Evolutionary conservation across 2,888 invertebrate species (phyloP).

Genomic region (Drosophila phalerata): DNA sequence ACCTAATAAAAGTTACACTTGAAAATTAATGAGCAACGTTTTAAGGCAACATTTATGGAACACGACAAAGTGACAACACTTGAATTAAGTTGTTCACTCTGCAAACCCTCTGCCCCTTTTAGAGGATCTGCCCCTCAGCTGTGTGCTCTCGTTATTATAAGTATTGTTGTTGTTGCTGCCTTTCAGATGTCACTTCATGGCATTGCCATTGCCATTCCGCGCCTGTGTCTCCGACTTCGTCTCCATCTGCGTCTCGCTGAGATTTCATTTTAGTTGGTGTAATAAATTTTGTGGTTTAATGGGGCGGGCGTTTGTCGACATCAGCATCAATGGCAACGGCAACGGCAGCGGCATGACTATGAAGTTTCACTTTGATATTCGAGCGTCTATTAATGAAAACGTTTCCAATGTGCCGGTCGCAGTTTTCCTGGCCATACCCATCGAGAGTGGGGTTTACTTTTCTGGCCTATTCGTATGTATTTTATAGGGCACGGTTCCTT

Average conservation of each 20-base stretch:
- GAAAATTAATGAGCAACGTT: conserved; percentile 84
- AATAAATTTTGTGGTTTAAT: conserved; percentile 85
- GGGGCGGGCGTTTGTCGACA: conserved; percentile 78
- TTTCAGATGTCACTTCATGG: conserved; percentile 68
- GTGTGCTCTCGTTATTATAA: conserved; percentile 6
- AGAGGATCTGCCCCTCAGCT: background rate
- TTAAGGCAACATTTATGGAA: conserved; percentile 79
- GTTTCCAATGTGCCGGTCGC: conserved; percentile 51
- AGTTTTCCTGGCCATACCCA: conserved; percentile 39
- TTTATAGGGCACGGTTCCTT: conserved; percentile 38
- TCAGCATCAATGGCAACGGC: conserved; percentile 42
- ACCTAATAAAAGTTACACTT: conserved; percentile 84
- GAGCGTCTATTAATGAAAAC: conserved; percentile 80
- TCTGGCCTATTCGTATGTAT: conserved; percentile 22
- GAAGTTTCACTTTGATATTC: conserved; percentile 79
- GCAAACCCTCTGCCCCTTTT: conserved; percentile 18
- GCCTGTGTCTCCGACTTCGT: conserved; percentile 22
- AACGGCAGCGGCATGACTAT: conserved; percentile 66
- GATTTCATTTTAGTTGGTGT: conserved; percentile 82
- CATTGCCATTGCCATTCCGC: conserved; percentile 60
- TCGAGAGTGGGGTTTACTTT: conserved; percentile 9
- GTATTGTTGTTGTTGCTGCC: conserved; percentile 26
- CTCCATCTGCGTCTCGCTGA: conserved; percentile 59
- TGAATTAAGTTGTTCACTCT: conserved; percentile 81
- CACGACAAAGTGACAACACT: conserved; percentile 84